Conservation (phyloP, 2,113 vertebrate genomes). For the Cavia porcellus region DNA sequence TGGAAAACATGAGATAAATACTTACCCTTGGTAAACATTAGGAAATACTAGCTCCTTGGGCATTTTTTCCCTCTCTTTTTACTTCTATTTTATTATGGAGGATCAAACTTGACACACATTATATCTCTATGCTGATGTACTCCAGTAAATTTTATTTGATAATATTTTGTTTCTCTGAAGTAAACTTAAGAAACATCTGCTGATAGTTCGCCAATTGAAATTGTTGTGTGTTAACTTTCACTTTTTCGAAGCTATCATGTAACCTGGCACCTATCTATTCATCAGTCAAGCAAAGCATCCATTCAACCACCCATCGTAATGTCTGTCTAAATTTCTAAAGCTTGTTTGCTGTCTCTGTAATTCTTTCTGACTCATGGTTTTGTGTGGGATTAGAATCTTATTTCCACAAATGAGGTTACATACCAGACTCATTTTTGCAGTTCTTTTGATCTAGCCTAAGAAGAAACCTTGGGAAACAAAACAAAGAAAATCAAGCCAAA, state of each 20-base stretch:
- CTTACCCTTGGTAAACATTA: not conserved
- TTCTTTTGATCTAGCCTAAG: not conserved
- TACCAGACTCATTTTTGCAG: not conserved
- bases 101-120: not conserved
- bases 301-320: not conserved
- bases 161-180: not conserved
- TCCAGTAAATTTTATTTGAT: not conserved
- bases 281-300: not conserved
- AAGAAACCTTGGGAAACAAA: not conserved
- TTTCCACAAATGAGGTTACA: not conserved
- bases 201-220: not conserved
- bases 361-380: not conserved
- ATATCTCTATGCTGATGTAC: not conserved
- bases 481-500: no score
- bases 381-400: not conserved
- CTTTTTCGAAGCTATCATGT: not conserved
- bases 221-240: not conserved
- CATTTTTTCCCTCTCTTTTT: not conserved
- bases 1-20: slow-evolving; percentile 12
- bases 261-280: no score
- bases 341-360: not conserved
- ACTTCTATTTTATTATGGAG: not conserved
- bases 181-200: not conserved
- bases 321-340: not conserved
- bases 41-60: not conserved